Percentiles rank a stretch among this genome's conserved stretches.
These are phyloP conservation scores for Didymodactylos carnosus DNA, from an alignment of 2,888 invertebrate genomes.

Conservation along the genomic window DNA sequence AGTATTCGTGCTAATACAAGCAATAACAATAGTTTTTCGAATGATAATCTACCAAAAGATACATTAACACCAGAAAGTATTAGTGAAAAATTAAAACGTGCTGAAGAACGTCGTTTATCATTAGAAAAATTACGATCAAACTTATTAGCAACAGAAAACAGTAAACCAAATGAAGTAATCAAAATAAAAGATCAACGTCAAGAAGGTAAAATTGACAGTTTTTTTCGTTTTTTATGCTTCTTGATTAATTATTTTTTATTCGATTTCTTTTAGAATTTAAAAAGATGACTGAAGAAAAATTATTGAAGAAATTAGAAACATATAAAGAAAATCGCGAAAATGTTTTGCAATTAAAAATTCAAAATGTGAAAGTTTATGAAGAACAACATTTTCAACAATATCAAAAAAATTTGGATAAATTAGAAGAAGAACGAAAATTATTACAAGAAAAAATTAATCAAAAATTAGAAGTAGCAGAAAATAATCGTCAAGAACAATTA, in stretches of 20 bases:
- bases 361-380: not conserved
- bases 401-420: not conserved
- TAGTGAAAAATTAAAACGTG: not conserved
- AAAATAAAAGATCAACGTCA: not conserved
- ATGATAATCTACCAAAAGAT: not conserved
- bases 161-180: not conserved
- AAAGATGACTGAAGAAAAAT: not conserved
- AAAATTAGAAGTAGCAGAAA: not conserved
- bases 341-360: not conserved
- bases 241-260: not conserved
- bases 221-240: too few relatives aligned
- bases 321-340: not conserved
- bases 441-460: conserved; percentile 1
- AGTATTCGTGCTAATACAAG: too few relatives aligned
- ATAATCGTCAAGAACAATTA: not conserved
- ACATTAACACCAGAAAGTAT: not conserved
- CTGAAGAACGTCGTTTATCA: not conserved
- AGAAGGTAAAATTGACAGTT: not conserved
- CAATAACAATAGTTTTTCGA: too few relatives aligned
- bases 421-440: not conserved
- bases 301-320: not conserved
- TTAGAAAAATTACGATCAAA: not conserved
- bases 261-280: not conserved
- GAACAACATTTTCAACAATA: not conserved
- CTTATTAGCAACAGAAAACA: not conserved